Base-by-base conservation (phyloP, 2,888 invertebrate genomes). In the Drosophila fungiperda region DNA sequence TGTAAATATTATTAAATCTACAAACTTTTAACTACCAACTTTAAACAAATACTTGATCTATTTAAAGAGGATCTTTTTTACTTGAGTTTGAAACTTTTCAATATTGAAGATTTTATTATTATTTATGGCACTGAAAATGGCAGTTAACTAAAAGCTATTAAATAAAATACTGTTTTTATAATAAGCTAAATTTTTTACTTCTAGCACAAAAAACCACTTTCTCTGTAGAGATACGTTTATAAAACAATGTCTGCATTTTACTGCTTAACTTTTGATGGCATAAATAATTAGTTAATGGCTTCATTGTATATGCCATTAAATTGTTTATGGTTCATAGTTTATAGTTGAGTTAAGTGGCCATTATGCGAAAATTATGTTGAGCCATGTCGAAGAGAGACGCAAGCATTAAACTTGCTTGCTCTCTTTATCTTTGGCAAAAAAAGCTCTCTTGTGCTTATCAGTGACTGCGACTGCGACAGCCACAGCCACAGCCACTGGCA, bases 371-470 rank as follows among this genome's bases (percentile, higher is more conserved):
- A 11, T 20, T 36, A 64, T n/a, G 32, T 15, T 32, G 36, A 60
- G 23, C 35, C 23, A 1, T n/a, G 11, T 0, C 36, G 11, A 67
- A 74, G 63, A 78, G 66, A 62, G 57, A 2, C 6, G 29, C 29
- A 29, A 29, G 29, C 29, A 29, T 29, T 29, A 29, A 29, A 29
- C 29, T 29, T 0, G 29, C 29, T 1, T 6, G 26, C 45, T 48
- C 63, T 52, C 67, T 68, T 55, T 20, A 33, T 35, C 26, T 52
- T 20, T 36, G 33, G 15, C 36, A 6, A 42, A 49, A 35, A 76
- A 76, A 76, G 74, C 77, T 77, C 78, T 77, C 65, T 77, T 68
- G 42, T 67, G 74, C 78, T 77, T 77, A 77, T 77, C 77, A 77
- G 78, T 69, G 20, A 32, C 36, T 17, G 59, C 45, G 26, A 36